Base-by-base conservation (phyloP, 1,140 invertebrate genomes). In the Aphelinus atriplicis region DNA sequence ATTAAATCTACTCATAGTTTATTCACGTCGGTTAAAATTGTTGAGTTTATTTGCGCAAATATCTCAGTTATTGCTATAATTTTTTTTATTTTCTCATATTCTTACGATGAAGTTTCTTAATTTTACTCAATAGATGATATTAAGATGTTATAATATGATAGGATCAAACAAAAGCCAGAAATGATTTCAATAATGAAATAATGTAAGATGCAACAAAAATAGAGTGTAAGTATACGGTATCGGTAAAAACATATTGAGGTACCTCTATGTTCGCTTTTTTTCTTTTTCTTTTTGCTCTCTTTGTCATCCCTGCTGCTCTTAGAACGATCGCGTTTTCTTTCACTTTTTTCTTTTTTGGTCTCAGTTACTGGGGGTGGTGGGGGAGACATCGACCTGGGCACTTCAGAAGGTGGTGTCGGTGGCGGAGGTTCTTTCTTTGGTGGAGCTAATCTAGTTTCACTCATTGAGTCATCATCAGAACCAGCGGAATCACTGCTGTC, bases 181-280 rank as follows among this genome's bases (percentile, higher is more conserved):
- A 26, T 60, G 4, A 60, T 60, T 3, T 56, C 3, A 63, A 63
- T 3, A 48, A 3, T n/a, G 45, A 47, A 63, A 57, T 56, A 57
- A 57, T 26, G 26, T 26, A 26, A 26, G 26, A 26, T 26, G 26
- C 26, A 26, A 26, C 26, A 26, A 26, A 26, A 26, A 26, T 26
- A 26, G 26, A 26, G 26, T 26, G 26, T 0, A 26, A 26, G 26
- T 26, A 26, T 26, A 26, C 26, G 26, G 26, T 26, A 26, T 26
- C 76, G 1, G 61, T 61, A 47, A 71, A 58, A 7, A 58, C 10
- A 61, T 73, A 90, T 90, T 26, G 26, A 26, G 26, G 71, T 91
- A 79, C 81, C 91, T 90, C 76, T 92, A 82, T 76, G 88, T 81
- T 84, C 89, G 84, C 76, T 91, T 86, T 78, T 90, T 86, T 81